phyloP scores from a whole-genome alignment of 2,113 vertebrate species.

The Geococcyx californianus region DNA sequence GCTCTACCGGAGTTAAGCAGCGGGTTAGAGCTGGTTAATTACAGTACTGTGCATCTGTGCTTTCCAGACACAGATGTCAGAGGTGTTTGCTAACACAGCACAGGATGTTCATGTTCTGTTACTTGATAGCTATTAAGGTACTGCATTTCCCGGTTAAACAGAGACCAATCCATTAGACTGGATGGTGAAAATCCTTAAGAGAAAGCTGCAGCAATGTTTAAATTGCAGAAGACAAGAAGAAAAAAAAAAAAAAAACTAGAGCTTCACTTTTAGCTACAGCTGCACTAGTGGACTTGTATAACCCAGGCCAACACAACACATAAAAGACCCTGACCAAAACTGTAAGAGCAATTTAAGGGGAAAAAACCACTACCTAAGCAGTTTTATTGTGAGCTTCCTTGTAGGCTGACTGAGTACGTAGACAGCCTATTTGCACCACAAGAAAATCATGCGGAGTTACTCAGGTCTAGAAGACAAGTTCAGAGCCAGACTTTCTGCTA shows the following conservation, averaged over 20 bases:
- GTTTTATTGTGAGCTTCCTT: slow-evolving; percentile 24
- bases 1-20: not conserved
- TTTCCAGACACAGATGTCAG: not conserved
- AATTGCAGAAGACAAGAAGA: not conserved
- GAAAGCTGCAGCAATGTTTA: not conserved
- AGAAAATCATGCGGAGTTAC: not conserved
- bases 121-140: not conserved
- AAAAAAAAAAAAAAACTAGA: not conserved
- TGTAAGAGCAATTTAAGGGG: not conserved
- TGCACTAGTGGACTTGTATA: not conserved
- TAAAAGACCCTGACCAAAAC: not conserved
- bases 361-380: not conserved
- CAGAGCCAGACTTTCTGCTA: not conserved
- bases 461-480: not conserved
- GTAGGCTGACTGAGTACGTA: not conserved
- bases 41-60: not conserved
- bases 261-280: not conserved
- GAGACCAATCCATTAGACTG: not conserved
- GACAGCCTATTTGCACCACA: not conserved
- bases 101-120: not conserved
- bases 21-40: not conserved
- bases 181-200: not conserved
- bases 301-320: not conserved
- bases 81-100: not conserved
- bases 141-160: not conserved